Base-by-base conservation (phyloP, 2,113 vertebrate genomes). In the Panthera leo region DNA sequence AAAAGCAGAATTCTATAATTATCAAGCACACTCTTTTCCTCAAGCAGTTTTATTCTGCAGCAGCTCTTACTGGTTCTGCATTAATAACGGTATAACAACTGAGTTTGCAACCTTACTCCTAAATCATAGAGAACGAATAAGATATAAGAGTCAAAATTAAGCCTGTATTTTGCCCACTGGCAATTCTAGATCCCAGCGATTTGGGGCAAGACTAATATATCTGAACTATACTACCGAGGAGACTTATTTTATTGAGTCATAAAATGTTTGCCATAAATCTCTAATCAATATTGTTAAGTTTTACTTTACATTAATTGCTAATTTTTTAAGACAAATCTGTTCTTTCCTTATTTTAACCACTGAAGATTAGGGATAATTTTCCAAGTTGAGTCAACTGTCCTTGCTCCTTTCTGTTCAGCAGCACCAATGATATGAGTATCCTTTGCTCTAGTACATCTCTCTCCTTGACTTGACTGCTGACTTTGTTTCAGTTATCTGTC, bases 401-500 rank as follows among this genome's bases (percentile, higher is more conserved):
- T 91, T 55, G 42, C 16, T 70, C 18, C 19, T 83, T 91, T 10
- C 39, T 71, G 45, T 9, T 19, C 10, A 67, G 39, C 31, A 51
- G 5, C 7, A 0, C 7, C 31, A 31, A 51, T 61, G 55, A 48
- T 12, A 29, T 2, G 14, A 68, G 4, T 0, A 45, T 6, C 2
- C 31, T 68, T 29, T 51, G 1, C 51, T 73, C 21, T 11, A 27
- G 3, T 15, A 42, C 1, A 31, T 39, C 45, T 88, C 92, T 96
- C 63, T 89, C 34, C 63, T 29, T 67, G 73, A 58, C 34, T 85
- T 89, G 4, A 68, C 15, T 53, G 7, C 70, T 80, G n/a, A 34
- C 15, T 91, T 92, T 87, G 90, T 82, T 75, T 84, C 27, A 65
- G 39, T 95, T 85, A 70, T 39, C 48, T 85, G 29, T 55, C 58